Conservation (phyloP, 1,140 invertebrate genomes). For the Archivesica marissinica region DNA sequence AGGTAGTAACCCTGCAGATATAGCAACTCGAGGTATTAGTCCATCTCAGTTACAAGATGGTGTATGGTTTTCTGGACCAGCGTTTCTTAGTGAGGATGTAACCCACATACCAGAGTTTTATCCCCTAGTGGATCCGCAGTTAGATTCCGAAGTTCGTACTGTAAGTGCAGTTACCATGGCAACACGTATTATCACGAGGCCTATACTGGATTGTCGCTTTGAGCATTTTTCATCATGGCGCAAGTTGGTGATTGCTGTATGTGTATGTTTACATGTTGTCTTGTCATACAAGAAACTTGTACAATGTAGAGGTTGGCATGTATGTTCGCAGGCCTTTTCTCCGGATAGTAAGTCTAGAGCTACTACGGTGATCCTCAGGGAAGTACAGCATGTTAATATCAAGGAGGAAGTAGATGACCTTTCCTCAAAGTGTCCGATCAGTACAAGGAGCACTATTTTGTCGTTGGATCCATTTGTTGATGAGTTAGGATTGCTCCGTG, state of each 20-base stretch:
- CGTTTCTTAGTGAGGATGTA: background rate
- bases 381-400: constrained; percentile 31
- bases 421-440: background rate
- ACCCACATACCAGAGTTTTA: background rate
- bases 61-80: constrained; percentile 46
- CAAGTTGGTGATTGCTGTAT: constrained; percentile 15
- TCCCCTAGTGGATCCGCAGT: constrained; percentile 36
- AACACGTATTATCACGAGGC: background rate
- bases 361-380: background rate
- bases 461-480: constrained; percentile 7
- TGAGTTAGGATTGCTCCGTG: constrained; percentile 6
- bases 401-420: constrained; percentile 17
- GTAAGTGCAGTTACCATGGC: background rate
- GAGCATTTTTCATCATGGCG: constrained; percentile 50
- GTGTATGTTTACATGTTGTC: constrained; percentile 30
- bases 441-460: constrained; percentile 18
- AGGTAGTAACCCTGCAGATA: constrained; percentile 64
- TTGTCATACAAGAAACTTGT: constrained; percentile 14
- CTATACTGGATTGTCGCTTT: constrained; percentile 16
- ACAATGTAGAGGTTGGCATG: constrained; percentile 1
- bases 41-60: constrained; percentile 1
- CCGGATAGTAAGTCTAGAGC: background rate
- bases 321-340: background rate
- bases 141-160: constrained; percentile 41
- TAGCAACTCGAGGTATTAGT: constrained; percentile 30